Evolutionary conservation across 2,797 vertebrate genomes (phyloP), one percentile per base, ranked within the genome.

Genomic region (Momotus momota): DNA sequence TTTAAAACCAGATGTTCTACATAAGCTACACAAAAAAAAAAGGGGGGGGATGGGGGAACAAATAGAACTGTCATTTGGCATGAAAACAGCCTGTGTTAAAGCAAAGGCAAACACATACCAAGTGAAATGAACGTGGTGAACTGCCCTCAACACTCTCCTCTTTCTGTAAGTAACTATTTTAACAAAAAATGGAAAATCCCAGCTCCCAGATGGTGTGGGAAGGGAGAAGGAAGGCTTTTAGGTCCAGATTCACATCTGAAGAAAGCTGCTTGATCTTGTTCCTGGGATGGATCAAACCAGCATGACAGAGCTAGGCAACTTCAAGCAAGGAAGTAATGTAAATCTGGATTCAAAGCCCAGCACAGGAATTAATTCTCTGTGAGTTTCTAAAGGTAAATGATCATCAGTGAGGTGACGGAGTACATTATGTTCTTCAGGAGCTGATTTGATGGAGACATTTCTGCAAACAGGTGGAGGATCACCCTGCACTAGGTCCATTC

Each of bases 1-100:
- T 99, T 97, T 93, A 97, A 98, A 98, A 98, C 98, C 98, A 99
- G 98, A 98, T 99, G 98, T 98, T 97, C 97, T 96, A 93, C 97
- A 98, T 97, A 98, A 97, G 96, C 97, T 96, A 96, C 92, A 97
- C 97, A 94, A 86, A 96, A 95, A 81, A 52, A 69, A 17, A 40
- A 86, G 95, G 94, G 71, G 88, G 86, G 70, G 87, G 88, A 83
- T 78, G 88, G 89, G 92, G 93, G 77, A 96, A 94, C 60, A 88
- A 97, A 97, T 88, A 66, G 93, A 94, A 95, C 92, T 97, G 93
- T 94, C 96, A 82, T 88, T 97, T 96, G 97, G 95, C 93, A 80
- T 93, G 95, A 96, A 88, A 85, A 88, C 70, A 86, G 87, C 62
- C 70, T 91, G 81, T 91, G 77, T 81, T 95, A 70, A 86, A 90